Evolutionary conservation across 2,113 vertebrate genomes (phyloP), one percentile per base, ranked within the genome.

Genomic region (Rhinichthys klamathensis): DNA sequence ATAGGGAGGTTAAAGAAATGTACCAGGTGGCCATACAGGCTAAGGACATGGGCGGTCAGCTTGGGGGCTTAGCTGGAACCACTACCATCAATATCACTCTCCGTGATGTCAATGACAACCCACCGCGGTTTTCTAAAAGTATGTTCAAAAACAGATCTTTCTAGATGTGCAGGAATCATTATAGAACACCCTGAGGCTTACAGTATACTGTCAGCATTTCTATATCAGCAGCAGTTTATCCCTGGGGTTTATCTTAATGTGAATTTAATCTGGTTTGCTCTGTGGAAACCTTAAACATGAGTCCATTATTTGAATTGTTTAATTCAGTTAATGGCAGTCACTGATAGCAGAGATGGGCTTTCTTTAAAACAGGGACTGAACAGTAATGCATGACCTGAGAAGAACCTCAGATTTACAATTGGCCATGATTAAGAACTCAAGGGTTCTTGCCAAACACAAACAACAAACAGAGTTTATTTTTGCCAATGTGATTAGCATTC

Each of bases 1-100:
- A 99, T 89, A 95, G 97, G 49, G 97, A 99, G 92, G 95, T 96
- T 44, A 97, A 97, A 89, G 96, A 97, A 76, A 94, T 97, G 13
- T 99, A 99, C 85, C 96, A 98, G 92, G 97, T 99, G 16, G 92
- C 98, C 89, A 96, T 99, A 79, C 97, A 99, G 92, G 97, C 97
- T 88, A 98, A 98, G 92, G 97, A 99, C 51, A 99, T 99, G 97
- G 97, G 97, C 18, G 97, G 97, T 79, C 97, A 99, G 69, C 95
- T 98, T 23, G 97, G 97, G 83, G 97, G 97, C n/a, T 91, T 99
- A 74, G 96, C 97, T 11, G 97, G 97, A 84, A 98, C 97, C 0
- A 97, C 96, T 3, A 93, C 94, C 10, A 93, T 99, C 89, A 99
- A 98, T 89, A 96, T 99, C 86, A 97, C 96, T 79, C 96, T 99